phyloP scores from a whole-genome alignment of 2,113 vertebrate genomes.

The Cyanoliseus patagonus region DNA sequence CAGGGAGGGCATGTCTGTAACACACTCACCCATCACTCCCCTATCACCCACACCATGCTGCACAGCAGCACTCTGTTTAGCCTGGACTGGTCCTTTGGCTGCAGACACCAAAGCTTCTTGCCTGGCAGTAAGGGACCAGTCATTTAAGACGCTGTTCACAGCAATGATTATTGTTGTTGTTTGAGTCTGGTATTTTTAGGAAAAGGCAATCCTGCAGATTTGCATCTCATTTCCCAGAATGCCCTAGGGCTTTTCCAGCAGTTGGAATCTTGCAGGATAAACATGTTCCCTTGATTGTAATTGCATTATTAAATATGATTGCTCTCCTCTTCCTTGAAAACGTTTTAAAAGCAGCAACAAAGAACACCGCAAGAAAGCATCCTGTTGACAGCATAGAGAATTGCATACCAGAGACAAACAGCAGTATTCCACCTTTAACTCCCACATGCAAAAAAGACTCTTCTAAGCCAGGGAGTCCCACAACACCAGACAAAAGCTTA shows the following conservation, averaged over 20 bases:
- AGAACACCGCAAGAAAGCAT: neutral
- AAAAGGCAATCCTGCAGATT: conserved; percentile 60
- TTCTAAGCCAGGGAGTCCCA: neutral
- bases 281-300: conserved; percentile 63
- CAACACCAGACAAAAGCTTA: neutral
- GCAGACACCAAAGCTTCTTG: neutral
- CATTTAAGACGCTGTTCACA: neutral
- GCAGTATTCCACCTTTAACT: neutral
- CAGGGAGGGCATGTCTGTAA: neutral
- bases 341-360: conserved; percentile 40
- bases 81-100: neutral
- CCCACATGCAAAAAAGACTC: neutral
- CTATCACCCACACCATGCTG: rapidly evolving
- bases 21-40: neutral
- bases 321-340: conserved; percentile 35
- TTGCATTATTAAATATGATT: conserved; percentile 68
- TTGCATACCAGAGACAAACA: neutral
- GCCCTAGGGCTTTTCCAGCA: conserved; percentile 56
- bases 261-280: conserved; percentile 56
- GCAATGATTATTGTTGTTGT: neutral
- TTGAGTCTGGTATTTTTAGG: conserved; percentile 47
- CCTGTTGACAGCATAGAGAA: neutral
- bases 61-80: rapidly evolving
- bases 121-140: neutral
- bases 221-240: conserved; percentile 63